Percentiles rank a stretch among this genome's conserved stretches.
phyloP scores from a whole-genome alignment of 35 echinoderm and acorn worm species.

The Diadema setosum region DNA sequence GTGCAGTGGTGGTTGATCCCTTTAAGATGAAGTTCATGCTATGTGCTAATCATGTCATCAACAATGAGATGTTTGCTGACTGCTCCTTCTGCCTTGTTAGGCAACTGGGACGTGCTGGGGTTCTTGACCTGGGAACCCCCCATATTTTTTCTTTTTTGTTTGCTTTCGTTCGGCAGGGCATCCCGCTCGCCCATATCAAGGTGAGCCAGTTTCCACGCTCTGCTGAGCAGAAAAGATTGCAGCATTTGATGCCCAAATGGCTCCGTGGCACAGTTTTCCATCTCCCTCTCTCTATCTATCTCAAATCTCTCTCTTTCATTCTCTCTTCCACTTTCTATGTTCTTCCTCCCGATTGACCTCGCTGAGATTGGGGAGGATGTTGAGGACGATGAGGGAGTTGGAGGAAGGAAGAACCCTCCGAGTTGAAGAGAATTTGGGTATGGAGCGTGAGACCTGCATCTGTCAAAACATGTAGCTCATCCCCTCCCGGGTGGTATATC shows the following conservation, averaged over 20 bases:
- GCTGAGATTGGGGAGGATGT: too few species aligned
- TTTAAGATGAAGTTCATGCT: too few species aligned
- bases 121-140: constrained; percentile 3
- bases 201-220: constrained; percentile 19
- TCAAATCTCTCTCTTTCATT: not conserved
- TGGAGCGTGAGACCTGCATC: not conserved
- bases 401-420: too few species aligned
- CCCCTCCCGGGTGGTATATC: not conserved
- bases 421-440: not conserved
- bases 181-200: constrained; percentile 1
- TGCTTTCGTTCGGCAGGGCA: too few species aligned
- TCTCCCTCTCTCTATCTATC: not conserved
- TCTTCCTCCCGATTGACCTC: too few species aligned
- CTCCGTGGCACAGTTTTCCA: not conserved
- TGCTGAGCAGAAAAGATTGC: constrained; percentile 4
- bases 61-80: not conserved
- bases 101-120: not conserved
- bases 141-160: too few species aligned
- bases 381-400: too few species aligned
- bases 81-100: constrained; percentile 11
- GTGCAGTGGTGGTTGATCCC: too few species aligned
- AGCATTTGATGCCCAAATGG: constrained; percentile 3
- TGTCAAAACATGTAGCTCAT: not conserved
- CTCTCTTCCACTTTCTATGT: too few species aligned
- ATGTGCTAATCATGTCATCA: constrained; percentile 20